Percentiles rank a stretch among this genome's conserved stretches.
phyloP scores from a whole-genome alignment of 2,888 invertebrate species.

The Cryptocephalus primarius region DNA sequence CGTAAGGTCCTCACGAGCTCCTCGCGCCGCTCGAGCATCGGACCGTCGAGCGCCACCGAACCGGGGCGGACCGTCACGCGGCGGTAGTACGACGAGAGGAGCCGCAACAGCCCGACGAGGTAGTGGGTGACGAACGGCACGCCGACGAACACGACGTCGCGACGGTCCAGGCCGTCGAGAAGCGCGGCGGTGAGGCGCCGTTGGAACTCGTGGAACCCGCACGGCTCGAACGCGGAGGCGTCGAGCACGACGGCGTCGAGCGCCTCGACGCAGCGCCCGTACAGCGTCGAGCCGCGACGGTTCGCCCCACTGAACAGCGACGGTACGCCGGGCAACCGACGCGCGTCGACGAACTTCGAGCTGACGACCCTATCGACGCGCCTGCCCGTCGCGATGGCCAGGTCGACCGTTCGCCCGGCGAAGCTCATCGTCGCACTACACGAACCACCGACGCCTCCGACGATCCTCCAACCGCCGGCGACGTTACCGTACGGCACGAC shows the following conservation, averaged over 20 bases:
- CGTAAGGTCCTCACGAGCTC: too few relatives aligned
- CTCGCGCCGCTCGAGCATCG: too few relatives aligned
- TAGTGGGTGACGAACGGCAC: constrained; percentile 30
- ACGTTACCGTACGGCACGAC: constrained; percentile 39
- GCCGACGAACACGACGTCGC: constrained; percentile 21
- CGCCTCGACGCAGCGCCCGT: too few relatives aligned
- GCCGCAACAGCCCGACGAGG: constrained; percentile 24
- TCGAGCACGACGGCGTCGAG: too few relatives aligned
- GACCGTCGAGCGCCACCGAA: too few relatives aligned
- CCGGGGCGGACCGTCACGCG: too few relatives aligned
- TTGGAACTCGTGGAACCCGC: constrained; percentile 21
- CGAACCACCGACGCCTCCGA: too few relatives aligned
- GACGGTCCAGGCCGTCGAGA: constrained; percentile 6
- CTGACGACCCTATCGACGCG: constrained; percentile 43
- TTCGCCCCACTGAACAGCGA: too few relatives aligned
- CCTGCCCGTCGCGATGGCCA: constrained; percentile 33
- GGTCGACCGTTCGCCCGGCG: neutral
- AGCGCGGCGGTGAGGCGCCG: constrained; percentile 18
- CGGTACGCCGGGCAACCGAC: constrained; percentile 11
- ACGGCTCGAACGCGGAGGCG: constrained; percentile 13
- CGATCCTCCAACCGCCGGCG: too few relatives aligned
- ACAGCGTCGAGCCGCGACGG: too few relatives aligned
- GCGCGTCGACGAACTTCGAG: constrained; percentile 44
- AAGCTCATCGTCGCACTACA: too few relatives aligned
- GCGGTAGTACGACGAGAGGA: too few relatives aligned